Conservation (phyloP, 2,113 vertebrate genomes). For the Bettongia penicillata region DNA sequence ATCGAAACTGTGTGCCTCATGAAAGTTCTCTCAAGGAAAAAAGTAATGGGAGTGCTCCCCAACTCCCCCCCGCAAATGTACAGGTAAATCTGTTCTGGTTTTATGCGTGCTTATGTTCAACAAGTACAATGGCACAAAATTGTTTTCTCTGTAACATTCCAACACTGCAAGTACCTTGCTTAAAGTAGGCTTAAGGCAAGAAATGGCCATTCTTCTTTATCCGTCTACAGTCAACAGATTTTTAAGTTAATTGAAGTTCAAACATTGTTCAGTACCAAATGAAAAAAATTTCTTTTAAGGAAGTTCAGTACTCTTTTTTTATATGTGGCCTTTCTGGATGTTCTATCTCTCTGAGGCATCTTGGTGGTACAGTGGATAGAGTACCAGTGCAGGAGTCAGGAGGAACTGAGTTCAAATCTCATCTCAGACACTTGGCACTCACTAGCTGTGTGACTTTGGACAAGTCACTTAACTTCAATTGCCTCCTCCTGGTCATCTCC, state of each 20-base stretch:
- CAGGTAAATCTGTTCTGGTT: background rate
- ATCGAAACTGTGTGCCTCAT: background rate
- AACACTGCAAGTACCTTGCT: background rate
- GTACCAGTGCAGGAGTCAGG: no score
- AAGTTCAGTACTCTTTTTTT: background rate
- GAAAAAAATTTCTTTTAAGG: background rate
- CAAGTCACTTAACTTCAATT: no score
- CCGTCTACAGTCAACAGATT: background rate
- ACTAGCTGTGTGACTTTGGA: no score
- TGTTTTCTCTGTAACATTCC: background rate
- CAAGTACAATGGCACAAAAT: background rate
- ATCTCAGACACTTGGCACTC: no score
- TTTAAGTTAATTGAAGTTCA: background rate
- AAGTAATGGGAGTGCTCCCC: background rate
- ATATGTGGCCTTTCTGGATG: background rate
- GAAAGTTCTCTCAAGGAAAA: background rate
- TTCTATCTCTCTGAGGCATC: background rate
- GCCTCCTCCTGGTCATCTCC: no score
- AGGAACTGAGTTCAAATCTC: no score
- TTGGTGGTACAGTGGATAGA: no score
- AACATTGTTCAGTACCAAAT: background rate
- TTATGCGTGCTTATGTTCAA: background rate
- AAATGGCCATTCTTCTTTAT: background rate
- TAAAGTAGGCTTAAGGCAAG: background rate
- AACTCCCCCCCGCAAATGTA: background rate